Conservation (phyloP, 1,140 invertebrate species). For the Aphis gossypii region DNA sequence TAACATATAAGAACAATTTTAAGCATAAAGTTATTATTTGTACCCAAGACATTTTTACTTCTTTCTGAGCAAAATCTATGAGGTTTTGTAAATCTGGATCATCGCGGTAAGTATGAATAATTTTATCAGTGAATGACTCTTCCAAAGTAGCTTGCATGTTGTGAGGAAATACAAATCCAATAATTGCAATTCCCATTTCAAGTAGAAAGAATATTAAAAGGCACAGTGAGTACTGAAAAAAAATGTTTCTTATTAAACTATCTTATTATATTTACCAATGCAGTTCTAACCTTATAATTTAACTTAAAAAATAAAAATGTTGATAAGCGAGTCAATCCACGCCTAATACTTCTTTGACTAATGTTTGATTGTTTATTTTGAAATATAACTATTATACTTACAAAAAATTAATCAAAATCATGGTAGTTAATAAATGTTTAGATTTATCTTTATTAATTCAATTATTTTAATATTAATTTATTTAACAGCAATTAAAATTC, state of each 20-base stretch:
- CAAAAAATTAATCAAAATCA: background rate
- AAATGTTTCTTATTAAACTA: slow-evolving; percentile 24
- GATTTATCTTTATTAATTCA: background rate
- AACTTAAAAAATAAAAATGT: slow-evolving; percentile 8
- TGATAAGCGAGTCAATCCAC: background rate
- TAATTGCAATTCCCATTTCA: slow-evolving; percentile 87
- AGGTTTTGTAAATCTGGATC: slow-evolving; percentile 91
- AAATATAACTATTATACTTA: background rate
- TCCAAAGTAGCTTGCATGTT: slow-evolving; percentile 83
- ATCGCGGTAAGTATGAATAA: slow-evolving; percentile 88
- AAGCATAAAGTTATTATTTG: background rate
- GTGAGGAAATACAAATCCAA: slow-evolving; percentile 91
- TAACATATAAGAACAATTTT: slow-evolving; percentile 55
- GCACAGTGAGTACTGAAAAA: slow-evolving; percentile 85
- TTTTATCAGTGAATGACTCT: slow-evolving; percentile 85
- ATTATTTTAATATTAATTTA: background rate
- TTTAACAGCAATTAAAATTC: background rate
- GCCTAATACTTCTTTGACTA: background rate
- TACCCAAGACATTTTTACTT: slow-evolving; percentile 68
- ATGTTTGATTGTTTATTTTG: background rate
- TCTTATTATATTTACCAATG: background rate
- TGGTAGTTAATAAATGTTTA: background rate
- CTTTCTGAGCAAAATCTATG: slow-evolving; percentile 92
- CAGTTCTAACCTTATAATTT: background rate
- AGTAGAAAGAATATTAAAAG: slow-evolving; percentile 87